These are phyloP conservation scores for Aspidoscelis tigris DNA, from an alignment of 2,113 vertebrate genomes.

Conservation along the genomic window DNA sequence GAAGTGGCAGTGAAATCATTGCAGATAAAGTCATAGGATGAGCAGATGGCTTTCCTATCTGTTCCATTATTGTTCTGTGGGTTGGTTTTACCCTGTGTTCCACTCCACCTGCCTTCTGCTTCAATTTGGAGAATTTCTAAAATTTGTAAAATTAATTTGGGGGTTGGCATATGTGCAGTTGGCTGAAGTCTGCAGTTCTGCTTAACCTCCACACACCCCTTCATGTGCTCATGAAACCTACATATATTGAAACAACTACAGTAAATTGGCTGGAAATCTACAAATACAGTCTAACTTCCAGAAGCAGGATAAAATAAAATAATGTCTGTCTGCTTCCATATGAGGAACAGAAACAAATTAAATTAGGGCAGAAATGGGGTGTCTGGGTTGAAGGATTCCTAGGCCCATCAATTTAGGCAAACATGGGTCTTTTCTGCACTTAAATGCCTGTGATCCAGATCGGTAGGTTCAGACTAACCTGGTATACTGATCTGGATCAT, in stretches of 20 bases:
- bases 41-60: constrained; percentile 4
- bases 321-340: neutral
- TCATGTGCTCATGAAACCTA: neutral
- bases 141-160: constrained; percentile 22
- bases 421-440: neutral
- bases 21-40: neutral
- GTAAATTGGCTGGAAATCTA: neutral
- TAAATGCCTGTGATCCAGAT: no score
- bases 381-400: no score
- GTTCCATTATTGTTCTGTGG: constrained; percentile 9
- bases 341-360: neutral
- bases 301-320: neutral
- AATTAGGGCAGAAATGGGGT: neutral
- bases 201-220: neutral
- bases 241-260: neutral
- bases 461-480: no score
- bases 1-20: neutral
- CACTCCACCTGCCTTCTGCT: constrained; percentile 6
- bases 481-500: no score
- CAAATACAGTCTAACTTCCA: neutral
- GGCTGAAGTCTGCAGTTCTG: neutral
- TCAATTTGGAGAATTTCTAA: constrained; percentile 3
- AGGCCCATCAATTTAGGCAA: neutral
- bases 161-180: constrained; percentile 6
- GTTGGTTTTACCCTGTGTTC: neutral